phyloP scores from a whole-genome alignment of 2,113 vertebrate species.

The Sapayoa aenigma region DNA sequence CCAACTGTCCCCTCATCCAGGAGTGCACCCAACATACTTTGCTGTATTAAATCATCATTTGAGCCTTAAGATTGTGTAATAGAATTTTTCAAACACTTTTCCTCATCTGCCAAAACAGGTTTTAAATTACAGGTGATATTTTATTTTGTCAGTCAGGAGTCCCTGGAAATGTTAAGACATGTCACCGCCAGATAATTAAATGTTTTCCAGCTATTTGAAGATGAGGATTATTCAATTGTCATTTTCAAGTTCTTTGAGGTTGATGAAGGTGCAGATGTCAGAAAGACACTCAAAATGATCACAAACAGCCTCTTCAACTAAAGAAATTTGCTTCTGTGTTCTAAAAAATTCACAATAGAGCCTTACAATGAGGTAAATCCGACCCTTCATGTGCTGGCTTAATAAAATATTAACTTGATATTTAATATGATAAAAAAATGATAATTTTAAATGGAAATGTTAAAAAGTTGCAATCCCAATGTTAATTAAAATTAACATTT shows the following conservation, averaged over 20 bases:
- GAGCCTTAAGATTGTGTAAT: constrained; percentile 35
- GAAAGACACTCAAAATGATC: background rate
- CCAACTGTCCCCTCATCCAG: background rate
- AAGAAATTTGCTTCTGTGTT: background rate
- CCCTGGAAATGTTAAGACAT: constrained; percentile 48
- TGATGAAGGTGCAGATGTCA: constrained; percentile 45
- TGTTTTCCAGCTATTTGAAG: constrained; percentile 44
- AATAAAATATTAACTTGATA: background rate
- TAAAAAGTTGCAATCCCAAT: background rate
- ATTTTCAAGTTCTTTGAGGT: constrained; percentile 51
- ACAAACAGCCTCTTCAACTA: background rate
- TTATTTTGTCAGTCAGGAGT: constrained; percentile 58
- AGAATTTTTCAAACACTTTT: constrained; percentile 43
- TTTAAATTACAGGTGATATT: constrained; percentile 64
- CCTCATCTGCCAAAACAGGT: constrained; percentile 57
- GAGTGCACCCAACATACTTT: background rate
- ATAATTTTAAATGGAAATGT: background rate
- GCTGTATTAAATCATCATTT: constrained; percentile 58
- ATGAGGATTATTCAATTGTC: constrained; percentile 58
- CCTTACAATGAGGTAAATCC: background rate
- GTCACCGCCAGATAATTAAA: constrained; percentile 12
- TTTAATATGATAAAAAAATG: background rate
- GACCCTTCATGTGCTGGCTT: background rate
- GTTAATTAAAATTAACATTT: background rate
- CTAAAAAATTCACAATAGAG: background rate